Conservation (phyloP, 1,140 invertebrate species). For the Acyrthosiphon pisum region DNA sequence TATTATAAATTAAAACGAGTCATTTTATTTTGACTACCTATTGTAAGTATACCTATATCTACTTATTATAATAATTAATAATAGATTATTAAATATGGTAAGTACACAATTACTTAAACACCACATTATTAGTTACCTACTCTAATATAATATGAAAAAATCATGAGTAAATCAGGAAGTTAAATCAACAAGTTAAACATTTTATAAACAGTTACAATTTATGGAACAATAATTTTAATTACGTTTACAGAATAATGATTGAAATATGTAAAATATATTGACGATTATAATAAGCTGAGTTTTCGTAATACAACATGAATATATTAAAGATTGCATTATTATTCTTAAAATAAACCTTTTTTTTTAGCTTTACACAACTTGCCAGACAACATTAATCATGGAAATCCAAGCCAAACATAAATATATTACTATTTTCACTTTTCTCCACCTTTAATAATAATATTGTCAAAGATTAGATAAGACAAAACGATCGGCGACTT, state of each 20-base stretch:
- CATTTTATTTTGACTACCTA: too few species aligned
- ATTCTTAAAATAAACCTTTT: constrained; percentile 26
- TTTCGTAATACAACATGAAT: neutral
- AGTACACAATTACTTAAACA: too few species aligned
- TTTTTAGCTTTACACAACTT: neutral
- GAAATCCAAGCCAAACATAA: constrained; percentile 29
- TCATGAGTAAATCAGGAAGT: neutral
- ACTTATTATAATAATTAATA: too few species aligned
- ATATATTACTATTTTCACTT: neutral
- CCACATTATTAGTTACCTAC: neutral
- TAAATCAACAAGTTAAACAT: neutral
- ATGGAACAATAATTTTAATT: neutral
- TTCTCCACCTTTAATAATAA: neutral
- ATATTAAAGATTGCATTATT: neutral
- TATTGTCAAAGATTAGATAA: neutral
- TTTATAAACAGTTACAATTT: neutral
- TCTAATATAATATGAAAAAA: neutral
- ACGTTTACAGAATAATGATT: neutral
- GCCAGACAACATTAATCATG: neutral
- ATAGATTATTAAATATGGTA: too few species aligned
- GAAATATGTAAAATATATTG: neutral
- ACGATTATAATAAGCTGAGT: neutral
- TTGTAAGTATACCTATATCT: too few species aligned
- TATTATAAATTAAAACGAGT: too few species aligned
- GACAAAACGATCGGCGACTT: neutral